Percentiles rank a stretch among this genome's conserved stretches.
These are phyloP conservation scores for Unio pictorum DNA, from an alignment of 2,888 invertebrate species.

Conservation along the genomic window DNA sequence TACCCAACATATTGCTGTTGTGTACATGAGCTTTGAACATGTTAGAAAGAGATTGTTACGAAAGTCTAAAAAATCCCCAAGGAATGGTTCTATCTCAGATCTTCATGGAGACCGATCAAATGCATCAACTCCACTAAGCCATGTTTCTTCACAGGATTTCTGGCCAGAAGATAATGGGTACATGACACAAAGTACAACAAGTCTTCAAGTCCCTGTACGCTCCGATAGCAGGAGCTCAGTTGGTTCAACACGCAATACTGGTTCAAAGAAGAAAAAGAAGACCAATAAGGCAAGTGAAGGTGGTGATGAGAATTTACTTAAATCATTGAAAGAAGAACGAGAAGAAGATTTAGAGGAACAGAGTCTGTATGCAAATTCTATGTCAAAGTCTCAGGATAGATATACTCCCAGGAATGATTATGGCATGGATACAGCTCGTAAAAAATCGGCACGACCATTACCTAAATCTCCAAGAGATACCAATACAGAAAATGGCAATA, in stretches of 20 bases:
- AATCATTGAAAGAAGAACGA: constrained; percentile 55
- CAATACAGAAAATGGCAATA: too few species aligned
- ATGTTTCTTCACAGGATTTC: constrained; percentile 49
- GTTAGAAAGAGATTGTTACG: constrained; percentile 40
- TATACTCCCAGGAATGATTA: too few species aligned
- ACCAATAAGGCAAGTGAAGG: constrained; percentile 37
- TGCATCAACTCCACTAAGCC: constrained; percentile 56
- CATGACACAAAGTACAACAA: constrained; percentile 40
- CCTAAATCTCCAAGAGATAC: constrained; percentile 7
- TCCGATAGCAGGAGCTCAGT: constrained; percentile 54
- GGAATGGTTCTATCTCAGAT: constrained; percentile 39
- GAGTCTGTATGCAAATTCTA: constrained; percentile 29
- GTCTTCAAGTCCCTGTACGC: constrained; percentile 31
- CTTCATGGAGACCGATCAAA: constrained; percentile 49
- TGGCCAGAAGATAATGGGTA: constrained; percentile 55
- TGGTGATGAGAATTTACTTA: constrained; percentile 48
- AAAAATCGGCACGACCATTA: constrained; percentile 20
- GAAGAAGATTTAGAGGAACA: constrained; percentile 55
- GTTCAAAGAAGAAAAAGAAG: constrained; percentile 56
- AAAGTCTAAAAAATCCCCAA: constrained; percentile 42
- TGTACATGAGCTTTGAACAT: constrained; percentile 55
- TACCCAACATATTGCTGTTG: constrained; percentile 66
- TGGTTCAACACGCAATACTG: constrained; percentile 28
- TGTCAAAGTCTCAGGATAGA: constrained; percentile 14
- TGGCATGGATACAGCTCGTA: constrained; percentile 10